Base-by-base conservation (phyloP, 64 coral and sea anemone genomes). In the Porites australiensis region DNA sequence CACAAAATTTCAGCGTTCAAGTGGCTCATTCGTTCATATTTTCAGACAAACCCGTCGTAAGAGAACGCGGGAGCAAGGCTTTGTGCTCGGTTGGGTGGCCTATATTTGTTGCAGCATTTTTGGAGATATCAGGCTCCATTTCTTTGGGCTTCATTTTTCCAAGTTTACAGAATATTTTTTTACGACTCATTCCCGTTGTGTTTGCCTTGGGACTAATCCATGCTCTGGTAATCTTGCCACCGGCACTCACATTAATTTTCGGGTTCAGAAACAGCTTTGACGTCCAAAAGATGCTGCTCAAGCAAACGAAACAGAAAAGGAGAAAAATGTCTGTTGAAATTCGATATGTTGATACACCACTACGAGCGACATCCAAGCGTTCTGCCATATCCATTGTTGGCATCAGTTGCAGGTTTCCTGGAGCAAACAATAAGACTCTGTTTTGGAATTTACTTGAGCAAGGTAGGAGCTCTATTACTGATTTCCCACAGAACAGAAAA, bases 361-460 rank as follows among this genome's bases (percentile, higher is more conserved):
- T 12, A 8, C 76, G 88, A 16, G 54, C 88, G 47, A 64, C 37
- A 44, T 19, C 85, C 23, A 89, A 79, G 21, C 64, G 77, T 16
- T 13, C 43, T n/a, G 57, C 12, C 46, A 45, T 91, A 50, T 82
- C 77, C 0, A 70, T 91, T 6, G 64, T 91, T 58, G 89, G 89
- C 10, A 91, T 91, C 9, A 60, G 77, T 16, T 91, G 89, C 75
- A 64, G 89, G 16, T 95, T 95, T 22, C 94, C 94, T 49, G 57
- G 71, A 27, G 94, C 94, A 2, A 70, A 67, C 19, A 92, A 48
- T 61, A 95, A 95, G 44, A 77, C 81, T 23, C 55, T 88, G 57
- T 95, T 95, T 75, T 95, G 94, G 94, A 21, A 83, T 23, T 74
- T 95, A 65, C 94, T 95, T 55, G 46, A 82, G 45, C 85, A 95